Conservation (phyloP, 2,113 vertebrate species). For the Proteles cristata region DNA sequence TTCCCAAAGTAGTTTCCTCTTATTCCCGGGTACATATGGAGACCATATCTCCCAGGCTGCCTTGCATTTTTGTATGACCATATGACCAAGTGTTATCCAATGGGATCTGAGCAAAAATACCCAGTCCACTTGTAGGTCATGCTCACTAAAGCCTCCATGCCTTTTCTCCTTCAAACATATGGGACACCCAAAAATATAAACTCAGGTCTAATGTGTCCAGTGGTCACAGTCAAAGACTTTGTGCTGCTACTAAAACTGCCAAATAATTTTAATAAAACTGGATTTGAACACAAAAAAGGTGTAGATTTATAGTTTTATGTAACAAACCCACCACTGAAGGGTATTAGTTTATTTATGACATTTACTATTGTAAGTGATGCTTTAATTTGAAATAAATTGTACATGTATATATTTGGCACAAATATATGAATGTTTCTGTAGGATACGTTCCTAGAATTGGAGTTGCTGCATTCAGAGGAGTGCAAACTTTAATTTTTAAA, state of each 20-base stretch:
- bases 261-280: slow-evolving; percentile 85
- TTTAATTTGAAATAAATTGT: slow-evolving; percentile 12
- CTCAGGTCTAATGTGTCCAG: slow-evolving; percentile 59
- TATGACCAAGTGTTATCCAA: background rate
- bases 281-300: slow-evolving; percentile 71
- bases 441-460: background rate
- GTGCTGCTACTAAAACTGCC: slow-evolving; percentile 67
- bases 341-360: background rate
- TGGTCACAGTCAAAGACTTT: slow-evolving; percentile 59
- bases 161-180: background rate
- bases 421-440: background rate
- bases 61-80: background rate
- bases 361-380: background rate
- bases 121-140: background rate
- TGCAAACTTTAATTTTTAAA: background rate
- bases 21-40: background rate
- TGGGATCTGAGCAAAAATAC: background rate
- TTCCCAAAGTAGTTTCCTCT: background rate
- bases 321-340: background rate
- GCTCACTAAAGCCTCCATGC: background rate
- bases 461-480: background rate
- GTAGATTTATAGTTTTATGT: background rate
- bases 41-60: background rate
- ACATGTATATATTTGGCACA: background rate
- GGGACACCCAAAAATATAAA: slow-evolving; percentile 38